phyloP scores from a whole-genome alignment of 53 echinoderm and acorn worm genomes.

The Patiria pectinifera region DNA sequence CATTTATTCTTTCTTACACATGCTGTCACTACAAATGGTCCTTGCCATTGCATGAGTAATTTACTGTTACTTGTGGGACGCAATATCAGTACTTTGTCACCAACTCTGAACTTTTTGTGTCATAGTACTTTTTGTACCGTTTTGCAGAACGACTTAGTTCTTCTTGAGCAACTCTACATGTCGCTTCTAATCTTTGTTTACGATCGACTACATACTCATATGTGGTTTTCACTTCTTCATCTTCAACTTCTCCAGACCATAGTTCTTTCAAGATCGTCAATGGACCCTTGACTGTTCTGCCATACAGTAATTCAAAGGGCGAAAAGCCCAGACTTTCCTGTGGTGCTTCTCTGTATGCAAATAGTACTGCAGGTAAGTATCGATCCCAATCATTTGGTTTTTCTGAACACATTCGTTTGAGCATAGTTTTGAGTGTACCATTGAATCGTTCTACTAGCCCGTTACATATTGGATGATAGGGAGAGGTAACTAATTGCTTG shows the following conservation, averaged over 20 bases:
- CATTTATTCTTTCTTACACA: neutral
- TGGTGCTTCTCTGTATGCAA: constrained; percentile 63
- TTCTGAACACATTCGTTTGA: constrained; percentile 64
- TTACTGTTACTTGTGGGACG: constrained; percentile 67
- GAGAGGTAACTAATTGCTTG: constrained; percentile 44
- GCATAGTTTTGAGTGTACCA: constrained; percentile 55
- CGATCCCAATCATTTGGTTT: constrained; percentile 64
- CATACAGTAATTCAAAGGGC: constrained; percentile 67
- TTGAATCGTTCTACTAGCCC: constrained; percentile 71
- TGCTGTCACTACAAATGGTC: neutral
- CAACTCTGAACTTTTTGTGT: constrained; percentile 46
- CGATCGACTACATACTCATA: constrained; percentile 73
- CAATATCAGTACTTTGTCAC: constrained; percentile 58
- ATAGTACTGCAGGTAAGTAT: constrained; percentile 54
- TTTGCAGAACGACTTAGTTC: neutral
- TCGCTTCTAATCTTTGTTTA: constrained; percentile 61
- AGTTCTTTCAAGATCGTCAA: constrained; percentile 60
- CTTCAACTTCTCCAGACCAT: constrained; percentile 43
- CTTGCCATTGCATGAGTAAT: constrained; percentile 41
- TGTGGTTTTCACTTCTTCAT: constrained; percentile 57
- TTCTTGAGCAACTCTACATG: constrained; percentile 52
- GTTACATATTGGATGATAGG: constrained; percentile 69
- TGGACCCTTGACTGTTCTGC: constrained; percentile 63
- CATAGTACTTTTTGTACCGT: constrained; percentile 17
- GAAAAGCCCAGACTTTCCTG: constrained; percentile 66